A percentile compares a stretch with the other conserved stretches of the same genome.
These are phyloP conservation scores for Thinocorus orbignyianus DNA, from an alignment of 2,113 vertebrate species.

Conservation along the genomic window DNA sequence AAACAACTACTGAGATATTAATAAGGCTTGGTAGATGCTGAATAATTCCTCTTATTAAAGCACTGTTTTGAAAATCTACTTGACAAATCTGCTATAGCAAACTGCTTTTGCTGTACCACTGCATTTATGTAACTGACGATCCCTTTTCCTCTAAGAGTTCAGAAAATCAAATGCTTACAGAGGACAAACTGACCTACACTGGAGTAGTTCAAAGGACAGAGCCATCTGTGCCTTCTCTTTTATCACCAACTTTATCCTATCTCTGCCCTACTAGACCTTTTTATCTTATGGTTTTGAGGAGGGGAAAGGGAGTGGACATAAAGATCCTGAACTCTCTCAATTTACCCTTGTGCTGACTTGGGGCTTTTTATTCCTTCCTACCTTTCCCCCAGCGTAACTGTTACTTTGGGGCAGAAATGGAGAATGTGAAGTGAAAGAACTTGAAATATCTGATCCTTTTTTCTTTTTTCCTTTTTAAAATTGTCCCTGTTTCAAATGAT, in stretches of 20 bases:
- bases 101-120: neutral
- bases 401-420: neutral
- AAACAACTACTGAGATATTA: neutral
- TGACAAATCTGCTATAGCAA: neutral
- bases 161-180: neutral
- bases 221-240: neutral
- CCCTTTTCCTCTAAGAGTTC: neutral
- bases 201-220: neutral
- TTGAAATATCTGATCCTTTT: neutral
- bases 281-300: neutral
- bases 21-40: neutral
- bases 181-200: neutral
- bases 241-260: neutral
- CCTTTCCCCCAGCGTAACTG: neutral
- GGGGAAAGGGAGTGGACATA: neutral
- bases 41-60: neutral
- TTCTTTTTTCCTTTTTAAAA: neutral
- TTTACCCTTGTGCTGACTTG: neutral
- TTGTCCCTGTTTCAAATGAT: neutral
- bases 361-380: neutral
- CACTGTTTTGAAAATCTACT: neutral
- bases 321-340: neutral
- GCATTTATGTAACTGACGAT: neutral
- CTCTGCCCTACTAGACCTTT: neutral
- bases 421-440: conserved; percentile 3